Percentiles rank a stretch among this genome's conserved stretches.
Evolutionary conservation across 2,888 invertebrate species (phyloP).

Genomic region (Euzophera pinguis): DNA sequence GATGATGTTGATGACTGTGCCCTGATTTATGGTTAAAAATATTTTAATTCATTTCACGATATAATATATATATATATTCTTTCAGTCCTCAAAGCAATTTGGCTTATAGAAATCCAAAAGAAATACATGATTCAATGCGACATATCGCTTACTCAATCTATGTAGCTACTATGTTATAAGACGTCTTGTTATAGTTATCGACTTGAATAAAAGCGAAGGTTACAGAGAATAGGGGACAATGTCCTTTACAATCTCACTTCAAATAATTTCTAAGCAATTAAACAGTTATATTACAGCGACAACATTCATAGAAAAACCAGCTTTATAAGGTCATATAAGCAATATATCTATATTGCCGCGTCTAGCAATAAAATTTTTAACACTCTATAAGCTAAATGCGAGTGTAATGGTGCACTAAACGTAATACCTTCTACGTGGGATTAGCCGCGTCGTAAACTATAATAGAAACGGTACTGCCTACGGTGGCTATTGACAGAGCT

Average conservation of each 20-base stretch:
- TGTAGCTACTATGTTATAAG: too few species aligned
- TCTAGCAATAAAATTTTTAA: conserved; percentile 22
- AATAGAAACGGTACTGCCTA: conserved; percentile 11
- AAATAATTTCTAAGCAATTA: too few species aligned
- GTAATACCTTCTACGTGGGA: conserved; percentile 19
- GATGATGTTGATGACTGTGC: too few species aligned
- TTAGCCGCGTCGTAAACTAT: conserved; percentile 19
- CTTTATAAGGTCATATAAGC: neutral
- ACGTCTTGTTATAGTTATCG: too few species aligned
- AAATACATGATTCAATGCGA: too few species aligned
- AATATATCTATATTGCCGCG: neutral
- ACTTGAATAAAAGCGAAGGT: too few species aligned
- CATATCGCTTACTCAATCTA: too few species aligned
- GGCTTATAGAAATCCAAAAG: too few species aligned
- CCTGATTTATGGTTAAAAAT: too few species aligned
- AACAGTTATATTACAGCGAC: neutral
- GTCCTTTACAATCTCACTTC: neutral
- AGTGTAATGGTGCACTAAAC: conserved; percentile 17
- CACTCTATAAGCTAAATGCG: conserved; percentile 20
- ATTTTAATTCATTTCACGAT: too few species aligned
- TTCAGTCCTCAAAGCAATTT: too few species aligned
- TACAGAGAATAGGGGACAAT: neutral
- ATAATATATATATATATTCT: too few species aligned
- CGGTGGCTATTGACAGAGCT: neutral
- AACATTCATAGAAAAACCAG: neutral